Conservation (phyloP, 92 coral and sea anemone genomes). For the Pocillopora meandrina region DNA sequence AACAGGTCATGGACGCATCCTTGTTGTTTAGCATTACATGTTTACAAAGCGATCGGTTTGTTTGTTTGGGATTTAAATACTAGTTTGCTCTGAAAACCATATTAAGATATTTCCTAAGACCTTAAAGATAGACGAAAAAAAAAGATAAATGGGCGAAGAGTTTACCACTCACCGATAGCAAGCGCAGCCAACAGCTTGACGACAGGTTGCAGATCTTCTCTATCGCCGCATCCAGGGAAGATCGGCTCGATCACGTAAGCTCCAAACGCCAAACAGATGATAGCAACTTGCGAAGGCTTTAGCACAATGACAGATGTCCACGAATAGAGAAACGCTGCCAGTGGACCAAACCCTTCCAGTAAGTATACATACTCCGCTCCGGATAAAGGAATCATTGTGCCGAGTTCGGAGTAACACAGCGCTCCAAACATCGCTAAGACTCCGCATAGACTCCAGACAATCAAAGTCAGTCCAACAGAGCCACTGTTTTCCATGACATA, state of each 20-base stretch:
- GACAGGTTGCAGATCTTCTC: constrained; percentile 70
- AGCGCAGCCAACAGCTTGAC: constrained; percentile 90
- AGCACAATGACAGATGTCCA: constrained; percentile 96
- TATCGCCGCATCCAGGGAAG: constrained; percentile 81
- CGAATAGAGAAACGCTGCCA: constrained; percentile 81
- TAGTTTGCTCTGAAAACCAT: background rate
- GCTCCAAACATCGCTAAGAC: constrained; percentile 88
- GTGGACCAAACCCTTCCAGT: constrained; percentile 80
- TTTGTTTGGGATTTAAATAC: constrained; percentile 12
- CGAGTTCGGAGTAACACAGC: constrained; percentile 87
- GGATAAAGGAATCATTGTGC: constrained; percentile 87
- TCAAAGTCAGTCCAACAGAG: constrained; percentile 90
- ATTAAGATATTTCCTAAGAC: background rate
- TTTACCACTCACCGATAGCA: constrained; percentile 85
- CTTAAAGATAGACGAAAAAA: background rate
- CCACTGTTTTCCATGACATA: constrained; percentile 87
- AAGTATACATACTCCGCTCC: constrained; percentile 92
- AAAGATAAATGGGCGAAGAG: too few relatives aligned
- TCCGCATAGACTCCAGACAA: constrained; percentile 94
- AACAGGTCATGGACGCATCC: too few relatives aligned
- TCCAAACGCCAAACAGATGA: constrained; percentile 92
- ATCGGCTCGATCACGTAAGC: constrained; percentile 94
- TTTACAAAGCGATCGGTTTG: constrained; percentile 15
- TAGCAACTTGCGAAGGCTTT: constrained; percentile 95
- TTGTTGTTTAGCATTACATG: background rate